These are phyloP conservation scores for Crematogaster levior DNA, from an alignment of 2,888 invertebrate species.

Conservation along the genomic window DNA sequence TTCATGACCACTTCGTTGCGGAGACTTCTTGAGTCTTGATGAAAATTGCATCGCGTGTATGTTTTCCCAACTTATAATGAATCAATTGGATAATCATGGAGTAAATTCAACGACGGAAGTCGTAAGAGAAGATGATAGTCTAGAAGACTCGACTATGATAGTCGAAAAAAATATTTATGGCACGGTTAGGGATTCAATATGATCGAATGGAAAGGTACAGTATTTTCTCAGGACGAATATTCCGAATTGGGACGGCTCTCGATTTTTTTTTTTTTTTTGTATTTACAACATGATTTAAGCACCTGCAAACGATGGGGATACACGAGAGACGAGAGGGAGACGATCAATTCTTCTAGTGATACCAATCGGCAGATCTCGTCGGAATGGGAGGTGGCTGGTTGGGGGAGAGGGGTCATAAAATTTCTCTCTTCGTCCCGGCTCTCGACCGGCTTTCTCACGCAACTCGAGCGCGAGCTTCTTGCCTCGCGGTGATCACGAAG, in stretches of 20 bases:
- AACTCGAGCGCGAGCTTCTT: constrained; percentile 75
- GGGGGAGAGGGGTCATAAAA: constrained; percentile 65
- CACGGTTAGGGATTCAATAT: not conserved
- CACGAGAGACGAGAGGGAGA: constrained; percentile 37
- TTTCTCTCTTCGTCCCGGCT: constrained; percentile 64
- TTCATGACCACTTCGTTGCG: not conserved
- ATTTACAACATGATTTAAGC: constrained; percentile 53
- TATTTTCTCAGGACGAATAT: not conserved
- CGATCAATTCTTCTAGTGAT: constrained; percentile 67
- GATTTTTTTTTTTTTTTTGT: constrained; percentile 49
- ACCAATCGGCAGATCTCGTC: constrained; percentile 66
- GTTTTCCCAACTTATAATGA: not conserved
- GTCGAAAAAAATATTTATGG: not conserved
- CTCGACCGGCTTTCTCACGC: constrained; percentile 73
- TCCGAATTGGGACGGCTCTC: not conserved
- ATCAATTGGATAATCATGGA: not conserved
- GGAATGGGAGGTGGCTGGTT: constrained; percentile 1
- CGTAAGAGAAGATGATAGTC: not conserved
- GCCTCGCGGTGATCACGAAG: constrained; percentile 70
- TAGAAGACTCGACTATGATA: not conserved
- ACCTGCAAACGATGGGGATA: constrained; percentile 28
- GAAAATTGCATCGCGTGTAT: not conserved
- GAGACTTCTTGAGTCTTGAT: not conserved
- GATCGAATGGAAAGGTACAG: not conserved
- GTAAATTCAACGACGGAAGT: not conserved